These are phyloP conservation scores for Osmoderma eremita DNA, from an alignment of 2,888 invertebrate species.

Conservation along the genomic window DNA sequence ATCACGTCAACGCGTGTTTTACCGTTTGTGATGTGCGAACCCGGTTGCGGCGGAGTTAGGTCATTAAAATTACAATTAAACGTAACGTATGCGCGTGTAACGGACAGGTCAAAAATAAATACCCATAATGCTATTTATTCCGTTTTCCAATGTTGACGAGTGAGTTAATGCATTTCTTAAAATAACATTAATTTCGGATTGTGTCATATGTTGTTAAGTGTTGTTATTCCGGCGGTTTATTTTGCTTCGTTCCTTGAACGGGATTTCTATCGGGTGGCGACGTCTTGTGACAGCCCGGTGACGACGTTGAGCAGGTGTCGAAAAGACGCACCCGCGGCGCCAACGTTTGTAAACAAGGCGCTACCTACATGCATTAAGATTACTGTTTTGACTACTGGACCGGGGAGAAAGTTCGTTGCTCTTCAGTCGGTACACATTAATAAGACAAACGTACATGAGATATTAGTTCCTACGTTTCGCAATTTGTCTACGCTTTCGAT, in stretches of 20 bases:
- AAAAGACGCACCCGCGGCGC: conserved; percentile 53
- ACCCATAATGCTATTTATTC: conserved; percentile 29
- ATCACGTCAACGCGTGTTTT: conserved; percentile 17
- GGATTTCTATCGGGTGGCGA: conserved; percentile 40
- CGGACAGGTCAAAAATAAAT: conserved; percentile 31
- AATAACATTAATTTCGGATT: conserved; percentile 37
- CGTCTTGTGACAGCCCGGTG: conserved; percentile 48
- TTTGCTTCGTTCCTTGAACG: conserved; percentile 19
- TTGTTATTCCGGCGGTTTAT: conserved; percentile 35
- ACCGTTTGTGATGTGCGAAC: conserved; percentile 19
- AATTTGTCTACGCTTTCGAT: background rate
- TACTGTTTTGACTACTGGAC: conserved; percentile 49
- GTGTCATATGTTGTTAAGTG: conserved; percentile 37
- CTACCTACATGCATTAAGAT: conserved; percentile 45
- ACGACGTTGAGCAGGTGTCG: conserved; percentile 52
- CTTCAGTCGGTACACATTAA: conserved; percentile 34
- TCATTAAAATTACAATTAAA: conserved; percentile 29
- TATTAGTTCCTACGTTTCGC: conserved; percentile 7
- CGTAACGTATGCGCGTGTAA: conserved; percentile 10
- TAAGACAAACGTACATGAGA: conserved; percentile 17
- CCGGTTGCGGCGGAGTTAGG: conserved; percentile 2
- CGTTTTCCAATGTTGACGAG: conserved; percentile 31
- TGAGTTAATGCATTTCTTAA: conserved; percentile 36
- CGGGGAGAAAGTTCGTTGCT: conserved; percentile 45
- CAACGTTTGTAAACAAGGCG: conserved; percentile 50